phyloP scores from a whole-genome alignment of 2,888 invertebrate genomes.

The Ophion obscuratus region DNA sequence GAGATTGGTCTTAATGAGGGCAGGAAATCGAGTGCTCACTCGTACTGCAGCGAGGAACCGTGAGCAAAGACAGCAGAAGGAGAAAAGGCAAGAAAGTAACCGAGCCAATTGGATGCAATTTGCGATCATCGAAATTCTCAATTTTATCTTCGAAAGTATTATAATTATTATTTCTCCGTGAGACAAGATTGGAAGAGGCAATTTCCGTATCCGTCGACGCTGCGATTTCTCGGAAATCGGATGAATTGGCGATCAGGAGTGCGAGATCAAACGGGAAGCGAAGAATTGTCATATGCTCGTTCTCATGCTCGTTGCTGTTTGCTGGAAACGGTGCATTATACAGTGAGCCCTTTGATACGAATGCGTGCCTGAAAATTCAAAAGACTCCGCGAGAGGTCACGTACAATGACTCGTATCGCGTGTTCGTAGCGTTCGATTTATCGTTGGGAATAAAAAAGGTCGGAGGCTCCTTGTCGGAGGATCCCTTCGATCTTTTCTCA shows the following conservation, averaged over 20 bases:
- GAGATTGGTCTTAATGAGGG: background rate
- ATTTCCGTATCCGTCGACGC: background rate
- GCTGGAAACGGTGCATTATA: background rate
- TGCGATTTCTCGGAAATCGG: background rate
- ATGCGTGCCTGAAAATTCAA: background rate
- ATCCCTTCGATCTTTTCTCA: conserved; percentile 53
- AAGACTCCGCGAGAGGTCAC: background rate
- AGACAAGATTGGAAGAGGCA: background rate
- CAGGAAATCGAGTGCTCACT: background rate
- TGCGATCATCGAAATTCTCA: background rate
- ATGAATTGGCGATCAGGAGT: background rate
- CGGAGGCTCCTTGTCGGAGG: conserved; percentile 68
- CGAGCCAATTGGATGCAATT: background rate
- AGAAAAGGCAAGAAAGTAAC: background rate
- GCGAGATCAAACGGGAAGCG: background rate
- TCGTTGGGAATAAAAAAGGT: conserved; percentile 70
- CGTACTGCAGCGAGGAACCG: background rate
- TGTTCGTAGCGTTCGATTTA: conserved; percentile 25
- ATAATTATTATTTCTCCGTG: background rate
- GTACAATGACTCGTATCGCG: background rate
- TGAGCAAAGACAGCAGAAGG: background rate
- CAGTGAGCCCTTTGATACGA: background rate
- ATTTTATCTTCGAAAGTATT: background rate
- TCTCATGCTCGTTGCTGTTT: background rate
- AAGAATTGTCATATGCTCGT: background rate